phyloP scores from a whole-genome alignment of 1,140 invertebrate species.

The Bombus haemorrhoidalis region DNA sequence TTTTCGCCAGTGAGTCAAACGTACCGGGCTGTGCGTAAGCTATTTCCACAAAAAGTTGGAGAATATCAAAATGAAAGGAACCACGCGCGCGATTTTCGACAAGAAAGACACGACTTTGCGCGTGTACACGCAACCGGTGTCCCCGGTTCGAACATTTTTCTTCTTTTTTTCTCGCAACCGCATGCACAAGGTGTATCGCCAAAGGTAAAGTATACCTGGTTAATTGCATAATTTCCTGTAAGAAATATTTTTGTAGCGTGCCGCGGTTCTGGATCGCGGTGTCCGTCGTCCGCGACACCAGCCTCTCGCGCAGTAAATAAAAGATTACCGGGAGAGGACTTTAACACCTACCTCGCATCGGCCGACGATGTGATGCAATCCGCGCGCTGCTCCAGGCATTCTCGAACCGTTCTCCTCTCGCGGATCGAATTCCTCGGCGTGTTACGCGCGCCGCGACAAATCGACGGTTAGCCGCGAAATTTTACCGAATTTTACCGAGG shows the following conservation, averaged over 20 bases:
- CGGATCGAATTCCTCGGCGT: constrained; percentile 17
- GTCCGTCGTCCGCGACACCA: constrained; percentile 9
- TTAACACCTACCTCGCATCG: constrained; percentile 39
- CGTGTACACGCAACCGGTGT: constrained; percentile 19
- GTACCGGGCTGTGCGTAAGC: background rate
- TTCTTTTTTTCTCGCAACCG: background rate
- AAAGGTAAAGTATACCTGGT: background rate
- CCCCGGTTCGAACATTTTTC: constrained; percentile 23
- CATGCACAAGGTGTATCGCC: background rate
- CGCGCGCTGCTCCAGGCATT: background rate
- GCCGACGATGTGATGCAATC: constrained; percentile 15
- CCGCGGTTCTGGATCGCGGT: constrained; percentile 32
- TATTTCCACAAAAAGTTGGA: background rate
- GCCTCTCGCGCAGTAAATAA: constrained; percentile 8
- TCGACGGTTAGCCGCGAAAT: background rate
- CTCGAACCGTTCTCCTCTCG: constrained; percentile 12
- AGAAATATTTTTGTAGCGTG: constrained; percentile 16
- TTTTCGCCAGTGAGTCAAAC: background rate
- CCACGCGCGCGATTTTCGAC: background rate
- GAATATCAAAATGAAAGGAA: background rate
- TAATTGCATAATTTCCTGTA: constrained; percentile 49
- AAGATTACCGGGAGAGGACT: constrained; percentile 33
- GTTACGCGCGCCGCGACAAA: constrained; percentile 1
- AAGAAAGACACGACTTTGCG: background rate
- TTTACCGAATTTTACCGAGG: background rate